Evolutionary conservation across 2,113 vertebrate species (phyloP), one percentile per base, ranked within the genome.

Genomic region (Larimichthys polyactis): DNA sequence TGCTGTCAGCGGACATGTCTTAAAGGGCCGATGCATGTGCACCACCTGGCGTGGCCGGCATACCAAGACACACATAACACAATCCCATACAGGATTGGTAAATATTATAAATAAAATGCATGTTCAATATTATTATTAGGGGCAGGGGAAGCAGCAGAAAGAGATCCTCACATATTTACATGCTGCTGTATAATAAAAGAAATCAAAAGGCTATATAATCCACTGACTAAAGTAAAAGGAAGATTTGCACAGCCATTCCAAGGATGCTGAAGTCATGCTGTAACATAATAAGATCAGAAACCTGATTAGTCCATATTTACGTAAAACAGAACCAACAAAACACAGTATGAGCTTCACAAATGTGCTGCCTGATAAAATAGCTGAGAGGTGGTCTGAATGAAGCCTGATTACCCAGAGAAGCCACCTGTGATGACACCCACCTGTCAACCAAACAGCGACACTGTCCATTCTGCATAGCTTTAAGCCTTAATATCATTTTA

Each of bases 21-120:
- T 69, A 27, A 58, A 84, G 72, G 72, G 87, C 87, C 58, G 71
- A 86, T 79, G 64, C 72, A 76, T 19, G 24, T 82, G 59, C 16
- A 2, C 54, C 59, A 80, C 10, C 24, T 5, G 0, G 63, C 16
- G 74, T 72, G 51, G 19, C 60, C 43, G 52, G 43, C 65, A 54
- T n/a, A 20, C 22, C 57, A n/a, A 29, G 29, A 52, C 71, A 57
- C 20, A 5, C 57, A 29, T 58, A 16, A 54, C 19, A n/a, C 17
- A 46, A 32, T 36, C 9, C 11, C 43, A 75, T 9, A 15, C 27
- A 20, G 0, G 64, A 3, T 16, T 22, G 36, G 64, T 17, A 20
- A 5, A 52, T 7, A 48, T 10, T 32, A 40, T 1, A 52, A 74
- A 74, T 64, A n/a, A 54, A 46, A 43, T 14, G 22, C 19, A 24